These are phyloP conservation scores for Watsonalla binaria DNA, from an alignment of 2,888 invertebrate species.

Conservation along the genomic window DNA sequence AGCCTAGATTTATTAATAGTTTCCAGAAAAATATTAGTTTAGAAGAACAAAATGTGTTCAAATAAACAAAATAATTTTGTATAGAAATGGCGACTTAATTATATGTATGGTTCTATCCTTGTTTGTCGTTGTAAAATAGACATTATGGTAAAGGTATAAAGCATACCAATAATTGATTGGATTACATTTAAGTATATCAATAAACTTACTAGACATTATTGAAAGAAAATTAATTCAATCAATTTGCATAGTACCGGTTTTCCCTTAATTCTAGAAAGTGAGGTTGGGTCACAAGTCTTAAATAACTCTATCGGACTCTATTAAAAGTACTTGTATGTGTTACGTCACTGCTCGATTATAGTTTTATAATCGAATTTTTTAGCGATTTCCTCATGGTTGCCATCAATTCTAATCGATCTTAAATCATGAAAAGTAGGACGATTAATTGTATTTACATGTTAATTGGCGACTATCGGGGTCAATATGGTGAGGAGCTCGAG, in stretches of 20 bases:
- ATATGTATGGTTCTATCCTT: no score
- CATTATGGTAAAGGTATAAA: no score
- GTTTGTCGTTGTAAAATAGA: no score
- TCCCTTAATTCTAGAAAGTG: neutral
- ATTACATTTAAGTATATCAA: no score
- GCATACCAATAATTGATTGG: no score
- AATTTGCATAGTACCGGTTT: slow-evolving; percentile 1
- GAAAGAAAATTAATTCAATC: neutral
- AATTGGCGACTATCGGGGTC: neutral
- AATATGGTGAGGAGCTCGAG: no score
- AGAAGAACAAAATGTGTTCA: no score
- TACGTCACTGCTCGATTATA: neutral
- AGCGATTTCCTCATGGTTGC: neutral
- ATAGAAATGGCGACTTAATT: no score
- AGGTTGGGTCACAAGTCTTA: neutral
- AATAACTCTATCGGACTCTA: neutral
- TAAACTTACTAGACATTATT: neutral
- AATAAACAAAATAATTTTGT: no score
- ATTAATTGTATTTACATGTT: neutral
- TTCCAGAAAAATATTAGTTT: no score
- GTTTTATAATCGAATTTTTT: neutral
- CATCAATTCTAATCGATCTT: neutral
- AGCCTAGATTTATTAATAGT: no score
- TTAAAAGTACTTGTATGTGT: neutral
- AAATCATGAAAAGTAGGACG: neutral